Percentiles rank a stretch among this genome's conserved stretches.
phyloP scores from a whole-genome alignment of 2,888 invertebrate species.

The Trichacis sp. region DNA sequence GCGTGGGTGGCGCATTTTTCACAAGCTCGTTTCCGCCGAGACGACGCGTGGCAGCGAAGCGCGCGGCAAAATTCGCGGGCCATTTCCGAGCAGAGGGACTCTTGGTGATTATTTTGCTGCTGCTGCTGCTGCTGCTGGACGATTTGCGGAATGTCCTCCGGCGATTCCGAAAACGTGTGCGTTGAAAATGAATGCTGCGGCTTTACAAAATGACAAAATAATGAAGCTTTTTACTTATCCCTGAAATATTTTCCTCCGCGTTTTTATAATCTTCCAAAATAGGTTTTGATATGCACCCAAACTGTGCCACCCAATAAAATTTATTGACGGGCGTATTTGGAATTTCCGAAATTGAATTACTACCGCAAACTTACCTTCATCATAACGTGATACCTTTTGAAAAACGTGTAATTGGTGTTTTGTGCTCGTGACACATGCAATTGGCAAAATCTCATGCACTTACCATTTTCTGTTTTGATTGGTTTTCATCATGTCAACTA shows the following conservation, averaged over 20 bases:
- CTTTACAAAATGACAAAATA: not conserved
- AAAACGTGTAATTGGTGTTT: too few relatives aligned
- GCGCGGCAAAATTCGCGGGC: constrained; percentile 79
- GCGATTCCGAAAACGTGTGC: constrained; percentile 61
- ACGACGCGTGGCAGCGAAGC: constrained; percentile 73
- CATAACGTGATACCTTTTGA: too few relatives aligned
- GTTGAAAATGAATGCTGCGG: constrained; percentile 57
- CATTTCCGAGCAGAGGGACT: constrained; percentile 84
- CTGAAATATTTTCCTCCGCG: too few relatives aligned
- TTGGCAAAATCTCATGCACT: constrained; percentile 16
- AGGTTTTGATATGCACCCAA: too few relatives aligned
- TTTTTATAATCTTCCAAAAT: too few relatives aligned
- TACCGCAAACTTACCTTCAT: too few relatives aligned
- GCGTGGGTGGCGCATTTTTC: constrained; percentile 71
- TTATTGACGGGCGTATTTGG: too few relatives aligned
- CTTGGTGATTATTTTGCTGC: constrained; percentile 67
- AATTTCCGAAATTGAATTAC: too few relatives aligned
- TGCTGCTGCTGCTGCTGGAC: constrained; percentile 58
- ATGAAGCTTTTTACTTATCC: too few relatives aligned
- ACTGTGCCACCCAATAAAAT: too few relatives aligned
- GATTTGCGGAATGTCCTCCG: constrained; percentile 67
- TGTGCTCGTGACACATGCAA: too few relatives aligned
- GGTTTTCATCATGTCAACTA: constrained; percentile 28
- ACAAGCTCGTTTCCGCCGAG: constrained; percentile 77
- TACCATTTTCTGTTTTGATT: constrained; percentile 17